A percentile compares a stretch with the other conserved stretches of the same genome.
Evolutionary conservation across 2,113 vertebrate species (phyloP).

Genomic region (Centropus bengalensis): DNA sequence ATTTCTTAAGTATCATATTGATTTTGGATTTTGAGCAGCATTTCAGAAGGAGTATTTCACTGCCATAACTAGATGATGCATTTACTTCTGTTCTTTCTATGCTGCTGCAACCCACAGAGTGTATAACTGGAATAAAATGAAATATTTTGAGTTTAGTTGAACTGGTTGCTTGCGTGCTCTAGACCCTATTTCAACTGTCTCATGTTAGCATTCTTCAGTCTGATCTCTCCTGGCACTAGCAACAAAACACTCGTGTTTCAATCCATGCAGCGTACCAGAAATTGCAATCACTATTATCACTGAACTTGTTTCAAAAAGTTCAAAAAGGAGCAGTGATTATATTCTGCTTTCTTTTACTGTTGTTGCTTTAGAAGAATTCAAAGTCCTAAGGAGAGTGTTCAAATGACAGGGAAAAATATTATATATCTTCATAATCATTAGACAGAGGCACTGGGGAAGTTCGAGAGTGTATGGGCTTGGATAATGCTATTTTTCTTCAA

Average conservation of each 20-base stretch:
- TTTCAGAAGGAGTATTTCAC: neutral
- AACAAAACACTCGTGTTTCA: neutral
- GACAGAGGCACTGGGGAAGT: neutral
- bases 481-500: accelerated
- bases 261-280: neutral
- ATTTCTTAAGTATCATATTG: neutral
- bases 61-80: neutral
- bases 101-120: neutral
- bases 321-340: neutral
- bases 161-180: neutral
- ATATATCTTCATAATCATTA: neutral
- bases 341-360: neutral
- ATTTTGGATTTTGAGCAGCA: neutral
- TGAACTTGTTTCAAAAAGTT: neutral
- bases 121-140: neutral
- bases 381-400: neutral
- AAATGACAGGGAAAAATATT: neutral
- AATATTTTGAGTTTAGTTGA: neutral
- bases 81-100: neutral
- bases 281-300: neutral
- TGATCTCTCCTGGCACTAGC: neutral
- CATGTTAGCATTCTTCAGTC: neutral
- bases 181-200: neutral
- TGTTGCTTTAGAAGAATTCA: neutral
- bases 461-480: neutral